Evolutionary conservation across 64 coral and sea anemone genomes (phyloP).

Genomic region (Acropora yongei): DNA sequence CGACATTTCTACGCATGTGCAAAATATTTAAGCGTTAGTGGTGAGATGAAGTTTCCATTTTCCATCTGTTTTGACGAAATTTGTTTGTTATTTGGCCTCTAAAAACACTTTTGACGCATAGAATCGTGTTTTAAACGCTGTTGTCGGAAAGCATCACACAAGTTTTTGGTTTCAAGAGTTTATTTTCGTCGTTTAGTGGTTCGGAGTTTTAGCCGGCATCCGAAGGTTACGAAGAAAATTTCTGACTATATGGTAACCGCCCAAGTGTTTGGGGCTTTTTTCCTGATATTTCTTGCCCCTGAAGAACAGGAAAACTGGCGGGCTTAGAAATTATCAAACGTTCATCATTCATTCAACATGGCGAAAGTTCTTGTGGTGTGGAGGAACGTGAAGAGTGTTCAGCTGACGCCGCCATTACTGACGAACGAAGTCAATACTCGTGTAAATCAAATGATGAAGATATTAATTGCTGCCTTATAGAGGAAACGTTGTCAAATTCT

Average conservation of each 20-base stretch:
- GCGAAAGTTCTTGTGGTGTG: not conserved
- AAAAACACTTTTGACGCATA: not conserved
- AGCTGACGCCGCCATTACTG: too few relatives aligned
- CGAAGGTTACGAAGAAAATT: not conserved
- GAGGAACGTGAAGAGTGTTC: constrained; percentile 1
- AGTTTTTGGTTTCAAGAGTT: not conserved
- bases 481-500: constrained; percentile 61
- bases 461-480: not conserved
- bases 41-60: not conserved
- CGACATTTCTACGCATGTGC: not conserved
- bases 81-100: constrained; percentile 3
- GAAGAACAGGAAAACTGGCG: constrained; percentile 35
- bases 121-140: not conserved
- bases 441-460: not conserved
- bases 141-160: not conserved
- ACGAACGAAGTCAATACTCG: not conserved
- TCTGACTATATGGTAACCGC: not conserved
- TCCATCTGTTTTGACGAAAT: not conserved
- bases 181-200: not conserved
- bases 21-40: not conserved
- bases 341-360: constrained; percentile 45
- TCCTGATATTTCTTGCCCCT: not conserved
- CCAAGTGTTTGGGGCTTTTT: not conserved
- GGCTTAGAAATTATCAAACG: constrained; percentile 47
- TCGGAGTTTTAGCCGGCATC: not conserved